Conservation (phyloP, 2,888 invertebrate genomes). For the Microctonus aethiopoides region DNA sequence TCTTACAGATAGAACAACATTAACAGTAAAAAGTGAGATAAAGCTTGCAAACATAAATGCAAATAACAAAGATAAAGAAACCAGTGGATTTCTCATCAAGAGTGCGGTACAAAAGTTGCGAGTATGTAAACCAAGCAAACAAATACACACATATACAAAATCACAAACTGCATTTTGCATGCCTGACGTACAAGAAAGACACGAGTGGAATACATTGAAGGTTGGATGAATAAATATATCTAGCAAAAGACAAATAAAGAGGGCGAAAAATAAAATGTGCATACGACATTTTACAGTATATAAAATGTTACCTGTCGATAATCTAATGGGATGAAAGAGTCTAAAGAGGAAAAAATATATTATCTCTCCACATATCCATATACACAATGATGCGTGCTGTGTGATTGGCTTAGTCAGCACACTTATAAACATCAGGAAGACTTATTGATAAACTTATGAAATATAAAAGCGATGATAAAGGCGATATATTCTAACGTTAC, state of each 20-base stretch:
- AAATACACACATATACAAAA: not conserved
- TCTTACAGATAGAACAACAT: not conserved
- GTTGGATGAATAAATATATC: not conserved
- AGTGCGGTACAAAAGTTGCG: not conserved
- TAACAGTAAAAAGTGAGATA: not conserved
- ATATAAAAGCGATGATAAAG: not conserved
- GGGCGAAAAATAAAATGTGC: not conserved
- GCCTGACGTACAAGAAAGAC: not conserved
- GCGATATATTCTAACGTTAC: not conserved
- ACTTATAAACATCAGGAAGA: not conserved
- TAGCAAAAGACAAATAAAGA: not conserved
- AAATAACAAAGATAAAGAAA: not conserved
- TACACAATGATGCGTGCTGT: constrained; percentile 16
- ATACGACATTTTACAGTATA: not conserved
- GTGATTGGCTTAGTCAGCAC: constrained; percentile 21
- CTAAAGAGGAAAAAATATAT: not conserved
- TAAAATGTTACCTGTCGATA: constrained; percentile 9
- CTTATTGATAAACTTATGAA: not conserved
- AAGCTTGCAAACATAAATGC: not conserved
- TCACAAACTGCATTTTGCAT: not conserved
- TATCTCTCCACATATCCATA: not conserved
- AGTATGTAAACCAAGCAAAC: too few relatives aligned
- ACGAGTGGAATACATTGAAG: not conserved
- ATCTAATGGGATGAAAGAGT: not conserved
- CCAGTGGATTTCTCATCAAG: not conserved